Evolutionary conservation across 2,888 invertebrate genomes (phyloP).

Genomic region (Drosophila pseudotakahashii): DNA sequence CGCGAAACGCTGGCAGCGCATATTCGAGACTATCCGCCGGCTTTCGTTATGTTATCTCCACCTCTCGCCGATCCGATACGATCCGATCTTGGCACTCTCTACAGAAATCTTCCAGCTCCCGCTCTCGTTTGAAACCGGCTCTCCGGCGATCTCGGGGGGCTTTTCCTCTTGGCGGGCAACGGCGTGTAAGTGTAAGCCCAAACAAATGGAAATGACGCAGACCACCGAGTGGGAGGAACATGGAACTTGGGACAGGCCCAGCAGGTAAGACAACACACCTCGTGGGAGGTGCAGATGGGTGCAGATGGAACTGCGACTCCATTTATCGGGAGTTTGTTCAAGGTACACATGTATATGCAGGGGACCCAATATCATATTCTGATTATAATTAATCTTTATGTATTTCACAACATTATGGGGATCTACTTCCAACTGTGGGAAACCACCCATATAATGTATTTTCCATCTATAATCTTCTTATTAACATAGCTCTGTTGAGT

Average conservation of each 20-base stretch:
- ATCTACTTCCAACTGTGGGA: not conserved
- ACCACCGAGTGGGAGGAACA: slow-evolving; percentile 21
- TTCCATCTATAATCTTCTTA: not conserved
- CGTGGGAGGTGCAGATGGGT: slow-evolving; percentile 16
- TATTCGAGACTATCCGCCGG: slow-evolving; percentile 70
- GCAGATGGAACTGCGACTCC: not conserved
- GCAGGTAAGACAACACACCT: slow-evolving; percentile 17
- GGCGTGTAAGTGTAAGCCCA: slow-evolving; percentile 22
- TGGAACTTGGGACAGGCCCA: slow-evolving; percentile 23
- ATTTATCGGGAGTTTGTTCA: not conserved
- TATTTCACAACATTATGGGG: not conserved
- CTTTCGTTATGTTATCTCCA: slow-evolving; percentile 63
- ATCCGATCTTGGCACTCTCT: slow-evolving; percentile 1
- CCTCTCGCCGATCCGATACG: not conserved
- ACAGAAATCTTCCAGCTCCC: not conserved
- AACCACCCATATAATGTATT: not conserved
- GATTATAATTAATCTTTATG: not conserved
- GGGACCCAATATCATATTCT: not conserved
- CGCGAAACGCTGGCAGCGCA: slow-evolving; percentile 40
- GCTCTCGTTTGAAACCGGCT: slow-evolving; percentile 54
- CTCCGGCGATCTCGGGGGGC: slow-evolving; percentile 17
- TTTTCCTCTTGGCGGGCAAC: no score
- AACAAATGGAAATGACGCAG: slow-evolving; percentile 48
- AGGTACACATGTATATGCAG: not conserved
- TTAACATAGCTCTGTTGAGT: no score